Evolutionary conservation across 1,140 invertebrate genomes (phyloP), one percentile per base, ranked within the genome.

Genomic region (Drosophila insularis): DNA sequence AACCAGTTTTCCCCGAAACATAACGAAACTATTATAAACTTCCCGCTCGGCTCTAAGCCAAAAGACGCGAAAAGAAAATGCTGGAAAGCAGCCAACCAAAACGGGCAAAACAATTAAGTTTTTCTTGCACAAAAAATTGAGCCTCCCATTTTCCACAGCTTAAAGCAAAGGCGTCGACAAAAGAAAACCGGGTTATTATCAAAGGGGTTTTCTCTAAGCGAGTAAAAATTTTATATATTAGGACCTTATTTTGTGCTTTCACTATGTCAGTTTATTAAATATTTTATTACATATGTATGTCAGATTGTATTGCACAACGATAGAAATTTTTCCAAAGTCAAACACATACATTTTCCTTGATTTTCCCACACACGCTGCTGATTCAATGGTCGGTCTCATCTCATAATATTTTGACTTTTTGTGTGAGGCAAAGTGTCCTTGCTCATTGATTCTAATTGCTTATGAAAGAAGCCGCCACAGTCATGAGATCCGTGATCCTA

Each of bases 51-150:
- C 76, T 70, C 82, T 74, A 74, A 27, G 81, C 81, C 79, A 74
- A 74, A 87, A 74, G 72, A 69, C 56, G 43, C 71, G 63, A 80
- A 68, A 74, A 74, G 76, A 81, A 89, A 89, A 80, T 80, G 78
- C 77, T 66, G 39, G 21, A 63, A 50, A 39, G 60, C 78, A 77
- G 78, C 89, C 89, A 91, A 91, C 85, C 81, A 91, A 90, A 91
- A 81, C 76, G 74, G 73, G 79, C 87, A 91, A 86, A 74, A 89
- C 77, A 91, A 91, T 91, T 91, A 91, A 84, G 78, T 91, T 91
- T 77, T 87, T 78, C 80, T 70, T 65, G 74, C 74, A 50, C 46
- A 69, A 66, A 55, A 27, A 60, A 71, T 70, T 63, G 32, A 35
- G 21, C 17, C 21, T n/a, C 1, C n/a, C 19, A 64, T 70, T 70